Base-by-base conservation (phyloP, 2,888 invertebrate genomes). In the Cheilosia variabilis region DNA sequence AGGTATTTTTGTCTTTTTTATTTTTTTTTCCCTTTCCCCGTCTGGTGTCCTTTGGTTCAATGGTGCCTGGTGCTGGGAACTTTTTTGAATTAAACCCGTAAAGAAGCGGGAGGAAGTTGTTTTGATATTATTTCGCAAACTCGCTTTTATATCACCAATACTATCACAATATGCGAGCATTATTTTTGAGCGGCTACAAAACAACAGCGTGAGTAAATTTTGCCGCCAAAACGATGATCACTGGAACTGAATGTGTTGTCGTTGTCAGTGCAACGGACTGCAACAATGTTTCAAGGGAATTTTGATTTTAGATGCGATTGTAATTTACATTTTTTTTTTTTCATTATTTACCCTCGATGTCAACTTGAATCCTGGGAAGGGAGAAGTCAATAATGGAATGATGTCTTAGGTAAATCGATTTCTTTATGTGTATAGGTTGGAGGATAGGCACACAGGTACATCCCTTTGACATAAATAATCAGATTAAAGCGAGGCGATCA, bases 41-140 rank as follows among this genome's bases (percentile, higher is more conserved):
- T 71, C 50, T 60, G 52, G 80, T 68, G 55, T 68, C 72, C 71
- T 86, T 80, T 45, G 72, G 66, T 71, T 76, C 75, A 79, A 55
- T 84, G 79, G 41, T 55, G 50, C 50, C 50, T 69, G 69, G 60
- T 27, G 69, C 27, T 60, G 45, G 45, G 45, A 45, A 45, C n/a
- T 17, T 17, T 45, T 7, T 43, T 65, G 80, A 86, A 80, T 72
- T 53, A 47, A 66, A 60, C 31, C 55, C 63, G 73, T 63, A 69
- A 76, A 65, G 79, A 83, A 52, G 84, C 80, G 69, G 68, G 86
- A 77, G 75, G 86, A 76, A 71, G 81, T 87, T 87, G 87, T 87
- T 86, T 87, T 87, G 81, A 87, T 87, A 81, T 80, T 78, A 81
- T 77, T 81, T 47, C 4, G 37, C 9, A 27, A 73, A 73, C 41